These are phyloP conservation scores for Natator depressus DNA, from an alignment of 2,113 vertebrate species.

Conservation along the genomic window DNA sequence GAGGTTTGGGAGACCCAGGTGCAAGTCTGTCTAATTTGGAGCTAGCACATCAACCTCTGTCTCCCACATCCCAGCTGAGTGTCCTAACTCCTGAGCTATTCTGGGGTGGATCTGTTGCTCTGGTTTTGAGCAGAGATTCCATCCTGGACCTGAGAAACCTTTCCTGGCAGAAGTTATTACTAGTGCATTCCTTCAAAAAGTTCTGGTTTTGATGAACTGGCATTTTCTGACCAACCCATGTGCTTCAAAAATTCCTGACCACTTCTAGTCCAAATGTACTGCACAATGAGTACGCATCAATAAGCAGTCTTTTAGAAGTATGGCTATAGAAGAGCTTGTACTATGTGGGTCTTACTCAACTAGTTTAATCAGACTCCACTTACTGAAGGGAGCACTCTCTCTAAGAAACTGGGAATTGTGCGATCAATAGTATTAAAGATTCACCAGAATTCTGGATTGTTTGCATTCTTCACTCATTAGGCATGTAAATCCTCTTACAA, in stretches of 20 bases:
- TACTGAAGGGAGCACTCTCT: not conserved
- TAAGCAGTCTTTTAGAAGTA: not conserved
- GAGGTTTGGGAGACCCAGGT: not conserved
- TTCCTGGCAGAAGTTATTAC: not conserved
- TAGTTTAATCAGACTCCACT: not conserved
- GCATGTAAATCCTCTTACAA: not conserved
- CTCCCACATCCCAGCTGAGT: not conserved
- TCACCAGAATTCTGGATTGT: rapidly evolving
- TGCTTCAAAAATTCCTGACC: not conserved
- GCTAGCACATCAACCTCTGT: not conserved
- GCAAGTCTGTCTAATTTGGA: not conserved
- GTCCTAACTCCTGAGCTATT: no score
- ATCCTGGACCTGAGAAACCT: not conserved
- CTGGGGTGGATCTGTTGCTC: not conserved
- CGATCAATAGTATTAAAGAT: not conserved
- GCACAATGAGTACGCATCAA: not conserved
- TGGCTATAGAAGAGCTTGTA: not conserved
- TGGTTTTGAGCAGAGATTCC: not conserved
- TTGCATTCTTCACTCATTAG: not conserved
- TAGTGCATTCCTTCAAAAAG: not conserved
- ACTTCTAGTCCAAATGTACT: not conserved
- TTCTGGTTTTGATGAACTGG: not conserved
- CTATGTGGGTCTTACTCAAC: not conserved
- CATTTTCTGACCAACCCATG: not conserved
- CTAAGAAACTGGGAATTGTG: not conserved